Evolutionary conservation across 2,888 invertebrate genomes (phyloP).

Genomic region (Ochropleura leucogaster): DNA sequence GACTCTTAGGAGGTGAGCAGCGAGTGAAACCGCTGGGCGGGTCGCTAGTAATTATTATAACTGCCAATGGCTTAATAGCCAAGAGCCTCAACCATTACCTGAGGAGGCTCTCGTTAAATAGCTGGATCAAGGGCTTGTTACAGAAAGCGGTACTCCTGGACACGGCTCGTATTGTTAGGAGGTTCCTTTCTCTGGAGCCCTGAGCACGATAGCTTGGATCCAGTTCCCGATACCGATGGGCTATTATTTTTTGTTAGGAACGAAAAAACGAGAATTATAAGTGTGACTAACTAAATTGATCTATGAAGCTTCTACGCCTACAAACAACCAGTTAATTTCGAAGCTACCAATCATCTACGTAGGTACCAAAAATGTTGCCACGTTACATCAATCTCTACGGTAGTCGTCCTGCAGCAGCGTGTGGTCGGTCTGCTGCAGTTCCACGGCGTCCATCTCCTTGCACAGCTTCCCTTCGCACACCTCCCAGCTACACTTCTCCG

Average conservation of each 20-base stretch:
- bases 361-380: background rate
- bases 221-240: background rate
- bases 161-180: too few relatives aligned
- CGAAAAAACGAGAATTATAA: conserved; percentile 18
- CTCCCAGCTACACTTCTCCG: conserved; percentile 87
- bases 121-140: too few relatives aligned
- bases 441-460: conserved; percentile 84
- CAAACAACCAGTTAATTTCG: background rate
- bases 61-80: too few relatives aligned
- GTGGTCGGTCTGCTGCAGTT: conserved; percentile 80
- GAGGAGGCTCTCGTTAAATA: too few relatives aligned
- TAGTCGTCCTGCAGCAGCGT: conserved; percentile 71
- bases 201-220: too few relatives aligned
- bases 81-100: too few relatives aligned
- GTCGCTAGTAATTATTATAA: too few relatives aligned
- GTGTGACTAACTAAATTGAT: background rate
- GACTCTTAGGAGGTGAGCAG: too few relatives aligned
- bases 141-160: too few relatives aligned
- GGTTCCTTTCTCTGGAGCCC: too few relatives aligned
- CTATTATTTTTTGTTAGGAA: too few relatives aligned
- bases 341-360: conserved; percentile 13
- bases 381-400: conserved; percentile 53
- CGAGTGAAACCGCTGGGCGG: too few relatives aligned
- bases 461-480: conserved; percentile 87
- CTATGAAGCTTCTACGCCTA: conserved; percentile 4